These are phyloP conservation scores for Olivierus martensii DNA, from an alignment of 1,140 invertebrate genomes.

Conservation along the genomic window DNA sequence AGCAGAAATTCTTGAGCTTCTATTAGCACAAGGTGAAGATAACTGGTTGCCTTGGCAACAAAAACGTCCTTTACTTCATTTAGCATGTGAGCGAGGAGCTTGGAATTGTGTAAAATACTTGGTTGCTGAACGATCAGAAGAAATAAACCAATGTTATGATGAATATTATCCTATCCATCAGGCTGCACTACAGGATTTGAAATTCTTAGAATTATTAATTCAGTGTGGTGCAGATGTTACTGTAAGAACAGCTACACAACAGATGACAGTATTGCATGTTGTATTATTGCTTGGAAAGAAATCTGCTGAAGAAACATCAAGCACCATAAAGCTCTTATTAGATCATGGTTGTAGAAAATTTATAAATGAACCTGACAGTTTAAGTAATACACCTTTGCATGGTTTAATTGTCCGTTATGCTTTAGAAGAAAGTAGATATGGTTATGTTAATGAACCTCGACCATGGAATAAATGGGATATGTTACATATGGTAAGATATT, in stretches of 20 bases:
- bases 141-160: constrained; percentile 56
- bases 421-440: constrained; percentile 50
- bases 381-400: constrained; percentile 45
- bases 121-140: constrained; percentile 46
- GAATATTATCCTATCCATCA: constrained; percentile 62
- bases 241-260: constrained; percentile 52
- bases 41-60: constrained; percentile 46
- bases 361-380: constrained; percentile 53
- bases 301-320: constrained; percentile 50
- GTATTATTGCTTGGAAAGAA: constrained; percentile 36
- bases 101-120: constrained; percentile 54
- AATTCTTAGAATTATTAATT: constrained; percentile 49
- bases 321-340: constrained; percentile 45
- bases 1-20: constrained; percentile 40
- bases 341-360: constrained; percentile 48
- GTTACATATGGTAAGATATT: constrained; percentile 42
- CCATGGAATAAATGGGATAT: constrained; percentile 58
- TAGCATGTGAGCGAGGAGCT: constrained; percentile 50
- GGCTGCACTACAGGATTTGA: constrained; percentile 48
- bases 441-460: constrained; percentile 35
- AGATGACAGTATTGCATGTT: constrained; percentile 54
- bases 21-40: constrained; percentile 50
- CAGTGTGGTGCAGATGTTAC: constrained; percentile 46
- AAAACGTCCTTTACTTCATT: constrained; percentile 44
- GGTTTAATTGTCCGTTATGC: constrained; percentile 54